Evolutionary conservation across 2,113 vertebrate species (phyloP).

Genomic region (Melospiza georgiana): DNA sequence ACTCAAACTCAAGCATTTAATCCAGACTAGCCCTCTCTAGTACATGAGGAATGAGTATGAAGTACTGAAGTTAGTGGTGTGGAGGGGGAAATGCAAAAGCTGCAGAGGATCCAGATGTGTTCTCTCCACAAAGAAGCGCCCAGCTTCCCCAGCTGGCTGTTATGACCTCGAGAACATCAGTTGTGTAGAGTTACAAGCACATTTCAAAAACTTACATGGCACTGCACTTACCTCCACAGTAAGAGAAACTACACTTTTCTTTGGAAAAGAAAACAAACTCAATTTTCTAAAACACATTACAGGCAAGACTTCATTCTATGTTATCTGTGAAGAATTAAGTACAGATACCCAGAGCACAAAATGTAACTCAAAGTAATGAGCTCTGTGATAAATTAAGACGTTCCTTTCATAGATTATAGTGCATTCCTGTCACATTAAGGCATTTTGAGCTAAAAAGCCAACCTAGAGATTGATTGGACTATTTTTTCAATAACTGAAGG

Average conservation of each 20-base stretch:
- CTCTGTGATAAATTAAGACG: constrained; percentile 64
- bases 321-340: constrained; percentile 45
- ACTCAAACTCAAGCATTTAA: constrained; percentile 35
- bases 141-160: neutral
- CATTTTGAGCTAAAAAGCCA: constrained; percentile 29
- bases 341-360: constrained; percentile 39
- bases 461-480: neutral
- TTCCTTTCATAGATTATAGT: constrained; percentile 14
- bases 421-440: constrained; percentile 41
- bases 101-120: neutral
- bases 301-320: constrained; percentile 1
- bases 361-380: constrained; percentile 57
- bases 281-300: neutral
- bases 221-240: neutral
- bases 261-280: neutral
- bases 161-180: neutral
- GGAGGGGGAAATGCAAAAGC: neutral
- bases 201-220: neutral
- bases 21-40: constrained; percentile 7
- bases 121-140: neutral
- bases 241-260: neutral
- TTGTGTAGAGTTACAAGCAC: neutral
- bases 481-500: constrained; percentile 39
- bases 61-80: neutral
- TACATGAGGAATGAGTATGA: neutral